These are phyloP conservation scores for Antheraea yamamai DNA, from an alignment of 2,888 invertebrate genomes.

Conservation along the genomic window DNA sequence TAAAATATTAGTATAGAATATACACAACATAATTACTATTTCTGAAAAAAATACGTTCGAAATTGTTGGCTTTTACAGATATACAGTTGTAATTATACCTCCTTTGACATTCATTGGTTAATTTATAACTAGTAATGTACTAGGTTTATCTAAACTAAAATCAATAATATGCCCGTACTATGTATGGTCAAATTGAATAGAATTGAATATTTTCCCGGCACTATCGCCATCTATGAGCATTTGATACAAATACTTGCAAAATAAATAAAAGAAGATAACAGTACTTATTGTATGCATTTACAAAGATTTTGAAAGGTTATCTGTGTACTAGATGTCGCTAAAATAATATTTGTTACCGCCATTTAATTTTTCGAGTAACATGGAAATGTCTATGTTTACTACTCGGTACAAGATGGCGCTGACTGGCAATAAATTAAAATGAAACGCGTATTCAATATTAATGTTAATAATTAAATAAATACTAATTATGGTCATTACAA, in stretches of 20 bases:
- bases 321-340: conserved; percentile 6
- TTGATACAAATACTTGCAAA: background rate
- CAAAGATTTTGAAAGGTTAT: background rate
- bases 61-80: too few relatives aligned
- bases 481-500: background rate
- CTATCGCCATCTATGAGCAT: background rate
- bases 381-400: conserved; percentile 29
- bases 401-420: conserved; percentile 48
- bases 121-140: too few relatives aligned
- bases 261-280: too few relatives aligned
- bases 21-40: too few relatives aligned
- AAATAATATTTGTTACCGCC: background rate
- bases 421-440: background rate
- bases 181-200: background rate
- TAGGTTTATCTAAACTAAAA: too few relatives aligned
- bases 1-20: too few relatives aligned
- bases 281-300: background rate
- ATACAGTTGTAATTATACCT: too few relatives aligned
- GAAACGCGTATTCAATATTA: background rate
- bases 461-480: background rate
- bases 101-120: too few relatives aligned
- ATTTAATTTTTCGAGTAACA: background rate
- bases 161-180: background rate
- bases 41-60: too few relatives aligned
- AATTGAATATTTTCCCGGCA: background rate